These are phyloP conservation scores for Apodemus speciosus DNA, from an alignment of 2,113 vertebrate genomes.

Conservation along the genomic window DNA sequence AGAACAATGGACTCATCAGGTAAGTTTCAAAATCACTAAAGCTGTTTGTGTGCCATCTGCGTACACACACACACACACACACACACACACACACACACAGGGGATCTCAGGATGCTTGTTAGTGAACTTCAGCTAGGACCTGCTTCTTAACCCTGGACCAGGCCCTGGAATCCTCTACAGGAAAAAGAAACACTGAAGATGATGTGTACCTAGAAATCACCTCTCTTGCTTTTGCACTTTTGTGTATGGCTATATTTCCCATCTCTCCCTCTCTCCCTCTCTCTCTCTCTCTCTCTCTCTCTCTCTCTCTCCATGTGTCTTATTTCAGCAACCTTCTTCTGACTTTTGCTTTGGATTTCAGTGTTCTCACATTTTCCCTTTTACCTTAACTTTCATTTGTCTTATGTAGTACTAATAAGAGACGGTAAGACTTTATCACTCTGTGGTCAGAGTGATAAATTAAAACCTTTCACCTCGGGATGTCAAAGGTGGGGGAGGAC, in stretches of 20 bases:
- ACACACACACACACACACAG: neutral
- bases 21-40: neutral
- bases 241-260: neutral
- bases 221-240: neutral
- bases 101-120: neutral
- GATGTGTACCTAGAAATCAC: neutral
- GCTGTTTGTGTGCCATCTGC: neutral
- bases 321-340: neutral
- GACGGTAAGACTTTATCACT: neutral
- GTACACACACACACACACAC: neutral
- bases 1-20: neutral
- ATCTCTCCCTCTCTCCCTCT: too few relatives aligned
- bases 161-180: neutral
- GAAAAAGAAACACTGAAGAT: neutral
- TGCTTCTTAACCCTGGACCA: neutral
- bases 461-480: constrained; percentile 30
- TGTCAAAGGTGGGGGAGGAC: neutral
- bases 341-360: constrained; percentile 8
- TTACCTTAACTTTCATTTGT: constrained; percentile 13
- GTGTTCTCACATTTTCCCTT: neutral
- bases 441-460: constrained; percentile 23
- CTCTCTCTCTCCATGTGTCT: neutral
- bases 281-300: too few relatives aligned
- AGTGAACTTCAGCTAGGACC: neutral
- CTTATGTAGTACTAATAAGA: neutral